These are phyloP conservation scores for Zaprionus ghesquierei DNA, from an alignment of 1,140 invertebrate species.

Conservation along the genomic window DNA sequence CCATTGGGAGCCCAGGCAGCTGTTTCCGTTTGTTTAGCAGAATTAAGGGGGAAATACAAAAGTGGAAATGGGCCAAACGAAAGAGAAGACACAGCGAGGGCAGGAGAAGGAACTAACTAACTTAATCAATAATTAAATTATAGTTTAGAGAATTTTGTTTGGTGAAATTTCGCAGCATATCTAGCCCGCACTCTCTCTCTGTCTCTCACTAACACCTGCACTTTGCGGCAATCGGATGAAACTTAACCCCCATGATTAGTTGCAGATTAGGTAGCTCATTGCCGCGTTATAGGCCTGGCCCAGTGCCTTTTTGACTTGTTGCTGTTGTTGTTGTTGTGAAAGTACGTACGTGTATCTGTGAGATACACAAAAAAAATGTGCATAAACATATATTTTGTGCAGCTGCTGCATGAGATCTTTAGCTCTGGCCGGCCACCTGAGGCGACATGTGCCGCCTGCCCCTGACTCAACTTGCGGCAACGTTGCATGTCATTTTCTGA, in stretches of 20 bases:
- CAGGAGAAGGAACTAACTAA: background rate
- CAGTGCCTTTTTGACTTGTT: slow-evolving; percentile 56
- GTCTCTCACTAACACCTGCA: background rate
- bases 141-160: background rate
- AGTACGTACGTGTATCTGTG: slow-evolving; percentile 54
- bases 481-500: slow-evolving; percentile 76
- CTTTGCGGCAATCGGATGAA: slow-evolving; percentile 32
- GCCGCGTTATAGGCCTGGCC: slow-evolving; percentile 36
- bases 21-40: background rate
- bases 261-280: slow-evolving; percentile 39
- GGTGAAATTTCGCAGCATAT: background rate
- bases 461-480: background rate
- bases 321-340: too few relatives aligned
- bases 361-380: slow-evolving; percentile 45
- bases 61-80: background rate
- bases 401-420: slow-evolving; percentile 33
- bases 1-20: background rate
- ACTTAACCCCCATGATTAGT: slow-evolving; percentile 54
- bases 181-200: background rate
- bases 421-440: slow-evolving; percentile 54
- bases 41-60: background rate
- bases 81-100: background rate
- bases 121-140: background rate
- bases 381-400: slow-evolving; percentile 43
- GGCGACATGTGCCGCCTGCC: slow-evolving; percentile 40